Evolutionary conservation across 2,113 vertebrate genomes (phyloP).

Genomic region (Tragelaphus imberbis): DNA sequence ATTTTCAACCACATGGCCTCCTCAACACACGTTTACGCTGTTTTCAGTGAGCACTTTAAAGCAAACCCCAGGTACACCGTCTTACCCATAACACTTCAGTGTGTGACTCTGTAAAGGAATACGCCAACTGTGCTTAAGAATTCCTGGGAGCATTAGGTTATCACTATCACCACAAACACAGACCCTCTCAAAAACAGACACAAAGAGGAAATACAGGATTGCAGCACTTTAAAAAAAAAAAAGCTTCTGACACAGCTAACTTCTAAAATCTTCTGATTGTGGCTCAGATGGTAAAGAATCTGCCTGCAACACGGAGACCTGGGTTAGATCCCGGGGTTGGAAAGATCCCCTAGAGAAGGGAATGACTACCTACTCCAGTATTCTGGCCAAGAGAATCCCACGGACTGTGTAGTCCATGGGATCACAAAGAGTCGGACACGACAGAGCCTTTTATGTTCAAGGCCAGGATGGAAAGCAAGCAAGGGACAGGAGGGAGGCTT

Average conservation of each 20-base stretch:
- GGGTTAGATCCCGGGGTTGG: background rate
- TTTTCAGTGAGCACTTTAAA: background rate
- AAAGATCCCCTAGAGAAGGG: background rate
- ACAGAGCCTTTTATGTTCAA: background rate
- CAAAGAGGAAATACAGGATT: background rate
- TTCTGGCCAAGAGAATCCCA: background rate
- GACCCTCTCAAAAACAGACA: slow-evolving; percentile 24
- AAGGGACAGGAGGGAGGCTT: background rate
- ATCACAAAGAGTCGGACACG: background rate
- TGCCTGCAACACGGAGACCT: background rate
- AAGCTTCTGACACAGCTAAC: background rate
- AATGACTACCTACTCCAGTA: background rate
- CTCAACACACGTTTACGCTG: background rate
- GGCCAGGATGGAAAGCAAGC: background rate
- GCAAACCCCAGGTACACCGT: background rate
- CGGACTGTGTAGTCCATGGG: background rate
- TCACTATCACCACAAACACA: slow-evolving; percentile 9
- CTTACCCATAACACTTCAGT: background rate
- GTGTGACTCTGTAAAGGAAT: background rate
- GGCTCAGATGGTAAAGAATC: background rate
- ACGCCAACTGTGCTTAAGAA: background rate
- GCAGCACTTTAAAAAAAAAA: background rate
- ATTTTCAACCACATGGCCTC: background rate
- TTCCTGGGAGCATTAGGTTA: background rate
- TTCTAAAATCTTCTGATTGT: slow-evolving; percentile 4